Conservation (phyloP, 2,888 invertebrate genomes). For the Cheilosia grossa region DNA sequence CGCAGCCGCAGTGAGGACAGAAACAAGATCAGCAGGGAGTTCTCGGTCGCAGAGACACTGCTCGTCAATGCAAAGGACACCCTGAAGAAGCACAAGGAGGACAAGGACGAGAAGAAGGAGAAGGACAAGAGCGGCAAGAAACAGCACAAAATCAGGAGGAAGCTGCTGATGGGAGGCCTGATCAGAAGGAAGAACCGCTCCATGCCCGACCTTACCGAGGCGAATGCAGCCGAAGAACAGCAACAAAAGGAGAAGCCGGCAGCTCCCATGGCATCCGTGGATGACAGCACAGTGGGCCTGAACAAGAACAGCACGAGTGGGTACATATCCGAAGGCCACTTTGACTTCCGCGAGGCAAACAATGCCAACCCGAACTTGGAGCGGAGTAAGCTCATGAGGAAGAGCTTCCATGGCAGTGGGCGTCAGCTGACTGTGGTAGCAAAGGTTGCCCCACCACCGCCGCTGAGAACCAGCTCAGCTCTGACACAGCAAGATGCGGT, state of each 20-base stretch:
- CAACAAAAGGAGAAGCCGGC: constrained; percentile 79
- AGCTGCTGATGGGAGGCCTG: constrained; percentile 94
- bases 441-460: constrained; percentile 94
- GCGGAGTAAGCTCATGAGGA: constrained; percentile 93
- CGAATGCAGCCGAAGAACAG: constrained; percentile 84
- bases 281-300: constrained; percentile 90
- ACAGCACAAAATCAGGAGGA: constrained; percentile 94
- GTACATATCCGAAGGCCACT: constrained; percentile 93
- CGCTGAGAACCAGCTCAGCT: constrained; percentile 93
- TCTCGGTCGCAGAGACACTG: constrained; percentile 87
- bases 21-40: constrained; percentile 90
- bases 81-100: constrained; percentile 86
- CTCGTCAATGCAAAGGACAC: constrained; percentile 84
- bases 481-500: constrained; percentile 84
- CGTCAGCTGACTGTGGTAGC: constrained; percentile 91
- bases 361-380: constrained; percentile 92
- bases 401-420: constrained; percentile 94
- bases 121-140: constrained; percentile 92
- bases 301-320: constrained; percentile 87
- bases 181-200: constrained; percentile 94
- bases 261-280: constrained; percentile 85
- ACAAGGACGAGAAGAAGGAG: constrained; percentile 86
- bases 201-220: constrained; percentile 95
- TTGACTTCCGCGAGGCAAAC: constrained; percentile 87
- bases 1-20: constrained; percentile 93